Base-by-base conservation (phyloP, 2,888 invertebrate species). In the Pollenia labialis region DNA sequence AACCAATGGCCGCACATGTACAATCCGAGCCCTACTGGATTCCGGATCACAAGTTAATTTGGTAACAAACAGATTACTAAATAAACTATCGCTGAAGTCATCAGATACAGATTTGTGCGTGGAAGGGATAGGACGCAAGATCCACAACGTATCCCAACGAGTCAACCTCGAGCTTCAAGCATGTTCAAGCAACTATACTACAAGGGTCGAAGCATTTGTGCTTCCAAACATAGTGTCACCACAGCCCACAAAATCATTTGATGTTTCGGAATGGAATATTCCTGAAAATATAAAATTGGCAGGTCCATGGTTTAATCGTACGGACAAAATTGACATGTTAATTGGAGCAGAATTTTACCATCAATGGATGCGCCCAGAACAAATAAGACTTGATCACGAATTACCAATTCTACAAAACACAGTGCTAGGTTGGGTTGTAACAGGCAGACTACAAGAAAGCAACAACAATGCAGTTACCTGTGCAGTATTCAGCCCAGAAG, bases 361-460 rank as follows among this genome's bases (percentile, higher is more conserved):
- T n/a, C n/a, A n/a, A n/a, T n/a, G n/a, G n/a, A n/a, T n/a, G n/a
- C n/a, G n/a, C n/a, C n/a, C n/a, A n/a, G n/a, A n/a, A n/a, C n/a
- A n/a, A n/a, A n/a, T n/a, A n/a, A n/a, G n/a, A n/a, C n/a, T 66
- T 12, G 46, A 18, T 11, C 18, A 66, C 10, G 46, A 40, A 44
- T 12, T 46, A 23, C 64, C 64, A 66, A 46, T 66, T 66, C 18
- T 46, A 48, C 64, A 48, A 66, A 66, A 66, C 23, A 66, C 46
- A 66, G 46, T 18, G 8, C 23, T 58, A 12, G 32, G 58, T 32
- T 58, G 58, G 58, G 58, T 58, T 10, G 32, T 23, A 23, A 23
- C 23, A 23, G 23, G 23, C 23, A 23, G 23, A 12, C 23, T 58
- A 10, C 58, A 58, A 58, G 23, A 58, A 23, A 9, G 58, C 32